phyloP scores from a whole-genome alignment of 2,113 vertebrate species.

The Heterotis niloticus region DNA sequence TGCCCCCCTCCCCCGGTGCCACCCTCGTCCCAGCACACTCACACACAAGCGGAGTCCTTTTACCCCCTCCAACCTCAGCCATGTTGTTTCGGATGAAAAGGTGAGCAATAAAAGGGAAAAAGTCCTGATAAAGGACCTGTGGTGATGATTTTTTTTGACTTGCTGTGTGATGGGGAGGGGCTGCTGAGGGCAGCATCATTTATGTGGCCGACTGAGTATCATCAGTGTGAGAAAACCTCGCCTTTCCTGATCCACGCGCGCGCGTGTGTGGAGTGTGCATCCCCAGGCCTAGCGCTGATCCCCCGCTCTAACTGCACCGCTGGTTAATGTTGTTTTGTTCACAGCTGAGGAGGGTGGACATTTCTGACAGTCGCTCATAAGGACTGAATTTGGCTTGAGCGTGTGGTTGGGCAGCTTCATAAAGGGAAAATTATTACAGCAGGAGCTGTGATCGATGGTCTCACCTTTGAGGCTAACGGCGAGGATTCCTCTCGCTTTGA shows the following conservation, averaged over 20 bases:
- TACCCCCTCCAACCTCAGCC: neutral
- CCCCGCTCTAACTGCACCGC: slow-evolving; percentile 67
- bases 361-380: slow-evolving; percentile 77
- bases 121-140: neutral
- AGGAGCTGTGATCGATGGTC: slow-evolving; percentile 63
- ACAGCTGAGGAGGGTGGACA: slow-evolving; percentile 73
- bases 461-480: slow-evolving; percentile 73
- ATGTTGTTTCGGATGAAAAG: neutral
- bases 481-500: slow-evolving; percentile 70
- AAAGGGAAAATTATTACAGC: slow-evolving; percentile 82
- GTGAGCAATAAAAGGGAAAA: neutral
- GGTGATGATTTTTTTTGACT: neutral
- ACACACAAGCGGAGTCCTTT: too few species aligned
- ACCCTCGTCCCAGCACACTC: neutral
- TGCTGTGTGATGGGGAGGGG: slow-evolving; percentile 49
- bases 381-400: slow-evolving; percentile 80
- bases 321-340: slow-evolving; percentile 73
- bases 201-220: slow-evolving; percentile 62
- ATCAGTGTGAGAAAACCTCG: slow-evolving; percentile 62
- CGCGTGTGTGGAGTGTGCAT: slow-evolving; percentile 63
- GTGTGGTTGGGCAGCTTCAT: slow-evolving; percentile 82
- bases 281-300: slow-evolving; percentile 38
- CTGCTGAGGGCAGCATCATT: slow-evolving; percentile 64
- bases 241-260: slow-evolving; percentile 41
- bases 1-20: neutral